Evolutionary conservation across 2,888 invertebrate species (phyloP).

Genomic region (Eristalinus sepulchralis): DNA sequence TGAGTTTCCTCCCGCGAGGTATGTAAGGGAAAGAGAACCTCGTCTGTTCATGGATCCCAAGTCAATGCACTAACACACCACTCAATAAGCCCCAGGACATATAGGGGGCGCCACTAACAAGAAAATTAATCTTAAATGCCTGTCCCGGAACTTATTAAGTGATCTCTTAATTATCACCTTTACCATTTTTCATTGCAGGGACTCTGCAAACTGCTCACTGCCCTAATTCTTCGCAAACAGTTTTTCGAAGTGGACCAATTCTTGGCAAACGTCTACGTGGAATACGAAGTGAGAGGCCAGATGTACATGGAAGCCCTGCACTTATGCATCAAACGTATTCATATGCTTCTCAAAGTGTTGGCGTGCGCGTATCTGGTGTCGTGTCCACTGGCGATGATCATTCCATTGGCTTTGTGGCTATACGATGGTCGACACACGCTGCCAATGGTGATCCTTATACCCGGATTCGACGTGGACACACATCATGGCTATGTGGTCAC

Average conservation of each 20-base stretch:
- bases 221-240: not conserved
- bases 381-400: not conserved
- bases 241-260: not conserved
- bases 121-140: too few relatives aligned
- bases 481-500: constrained; percentile 67
- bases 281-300: not conserved
- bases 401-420: constrained; percentile 27
- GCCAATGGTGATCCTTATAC: constrained; percentile 73
- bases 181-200: not conserved
- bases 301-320: not conserved
- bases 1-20: too few relatives aligned
- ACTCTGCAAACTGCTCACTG: not conserved
- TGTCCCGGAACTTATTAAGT: too few relatives aligned
- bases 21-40: too few relatives aligned
- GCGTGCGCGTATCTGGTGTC: not conserved
- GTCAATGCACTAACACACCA: too few relatives aligned
- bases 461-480: constrained; percentile 70
- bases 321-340: not conserved
- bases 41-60: too few relatives aligned
- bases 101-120: too few relatives aligned
- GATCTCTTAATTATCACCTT: too few relatives aligned
- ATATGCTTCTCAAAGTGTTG: not conserved
- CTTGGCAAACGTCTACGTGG: not conserved
- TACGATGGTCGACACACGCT: constrained; percentile 48
- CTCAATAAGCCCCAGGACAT: too few relatives aligned